Base-by-base conservation (phyloP, 1,140 invertebrate species). In the Cheumatopsyche charites region DNA sequence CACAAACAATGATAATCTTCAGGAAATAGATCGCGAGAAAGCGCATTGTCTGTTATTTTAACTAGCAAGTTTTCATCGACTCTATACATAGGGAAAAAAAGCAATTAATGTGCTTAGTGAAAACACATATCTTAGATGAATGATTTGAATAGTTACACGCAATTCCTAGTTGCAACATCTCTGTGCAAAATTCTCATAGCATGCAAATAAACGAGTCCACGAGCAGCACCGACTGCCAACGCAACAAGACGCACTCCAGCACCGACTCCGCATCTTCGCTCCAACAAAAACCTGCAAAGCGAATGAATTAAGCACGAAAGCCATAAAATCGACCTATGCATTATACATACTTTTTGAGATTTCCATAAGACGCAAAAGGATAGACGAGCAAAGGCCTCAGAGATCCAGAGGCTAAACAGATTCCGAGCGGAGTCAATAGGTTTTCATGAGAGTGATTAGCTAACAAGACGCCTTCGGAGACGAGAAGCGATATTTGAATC, bases 1-100 rank as follows among this genome's bases (percentile, higher is more conserved):
- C 93, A 95, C 41, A 97, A 85, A 81, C 95, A 97, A 80, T 97
- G 92, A 82, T 98, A 98, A 81, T 98, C 97, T 74, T 91, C 90
- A 5, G 96, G 95, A 81, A 98, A 98, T 45, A 98, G 84, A 83
- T 98, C 96, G 23, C 94, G 85, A 0, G 95, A 90, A 61, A 98
- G 81, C 23, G 94, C 93, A 77, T 91, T 93, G 82, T 98, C 97
- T 45, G 92, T 91, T 73, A 98, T 86, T 82, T 94, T 92, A 45
- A 98, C 90, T 79, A 90, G 89, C 71, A 96, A 85, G 78, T 93
- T 90, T 75, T 92, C 90, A 79, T 94, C 92, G 70, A 94, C 87
- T 67, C 92, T 94, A 79, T 11, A 79, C n/a, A 78, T 73, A 21
- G 29, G 17, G 29, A n/a, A 13, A 66, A 58, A 58, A 3, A 13